Percentiles rank a stretch among this genome's conserved stretches.
Conservation (phyloP, 2,888 invertebrate genomes). For the Coenonympha glycerion region DNA sequence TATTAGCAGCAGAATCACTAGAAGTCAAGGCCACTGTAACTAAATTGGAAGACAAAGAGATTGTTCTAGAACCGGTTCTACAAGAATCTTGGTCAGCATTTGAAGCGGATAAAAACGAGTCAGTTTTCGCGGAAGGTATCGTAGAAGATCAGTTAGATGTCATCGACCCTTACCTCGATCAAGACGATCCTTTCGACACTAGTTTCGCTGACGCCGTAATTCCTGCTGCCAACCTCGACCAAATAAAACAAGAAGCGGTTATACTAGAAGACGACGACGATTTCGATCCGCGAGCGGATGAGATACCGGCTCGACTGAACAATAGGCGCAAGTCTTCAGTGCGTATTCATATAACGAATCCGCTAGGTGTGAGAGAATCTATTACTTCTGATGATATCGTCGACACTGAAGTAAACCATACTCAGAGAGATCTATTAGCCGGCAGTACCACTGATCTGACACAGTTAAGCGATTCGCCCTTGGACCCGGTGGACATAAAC, state of each 20-base stretch:
- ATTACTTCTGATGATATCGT: constrained; percentile 71
- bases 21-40: constrained; percentile 72
- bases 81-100: constrained; percentile 81
- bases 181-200: constrained; percentile 90
- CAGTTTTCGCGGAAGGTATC: constrained; percentile 64
- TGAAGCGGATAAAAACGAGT: constrained; percentile 70
- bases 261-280: constrained; percentile 71
- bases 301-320: constrained; percentile 58
- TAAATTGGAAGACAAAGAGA: constrained; percentile 58
- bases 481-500: constrained; percentile 78
- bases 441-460: constrained; percentile 86
- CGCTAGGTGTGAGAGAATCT: constrained; percentile 76
- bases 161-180: constrained; percentile 68
- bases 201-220: constrained; percentile 86
- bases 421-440: constrained; percentile 81
- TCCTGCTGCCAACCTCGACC: constrained; percentile 61
- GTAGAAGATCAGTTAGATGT: constrained; percentile 67
- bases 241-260: constrained; percentile 58
- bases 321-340: constrained; percentile 70
- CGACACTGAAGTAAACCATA: constrained; percentile 56
- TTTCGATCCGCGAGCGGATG: constrained; percentile 80
- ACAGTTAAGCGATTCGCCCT: constrained; percentile 80
- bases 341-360: constrained; percentile 79
- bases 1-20: constrained; percentile 85
- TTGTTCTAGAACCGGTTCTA: constrained; percentile 60